Base-by-base conservation (phyloP, 2,797 vertebrate species). In the Arctocebus calabarensis region DNA sequence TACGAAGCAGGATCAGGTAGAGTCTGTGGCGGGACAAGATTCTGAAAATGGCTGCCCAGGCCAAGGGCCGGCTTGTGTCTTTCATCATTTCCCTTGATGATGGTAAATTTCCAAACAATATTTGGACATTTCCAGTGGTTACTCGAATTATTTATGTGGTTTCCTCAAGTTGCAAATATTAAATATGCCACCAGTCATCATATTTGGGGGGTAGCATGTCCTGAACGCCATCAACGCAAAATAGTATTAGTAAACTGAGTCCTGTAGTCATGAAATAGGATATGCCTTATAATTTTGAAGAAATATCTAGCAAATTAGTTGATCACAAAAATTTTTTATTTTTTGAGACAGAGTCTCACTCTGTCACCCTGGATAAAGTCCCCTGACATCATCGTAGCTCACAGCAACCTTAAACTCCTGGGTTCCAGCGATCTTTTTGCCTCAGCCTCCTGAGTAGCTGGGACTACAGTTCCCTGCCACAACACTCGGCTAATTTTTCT, bases 91-190 rank as follows among this genome's bases (percentile, higher is more conserved):
- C 27, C 59, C 27, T 79, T n/a, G 70, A 57, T 13, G 40, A 32
- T 78, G 25, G 71, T 43, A 90, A 70, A 59, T 59, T 45, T 66
- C 16, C 64, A 19, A n/a, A 66, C 64, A 66, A 66, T 48, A 75
- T 79, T 86, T 68, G 90, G 75, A 91, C 68, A 23, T 86, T 95
- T 85, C 88, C 64, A 73, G 7, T 62, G n/a, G 52, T 71, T 95
- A 55, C 81, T 70, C 55, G 34, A 79, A 57, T 74, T 91, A 68
- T 70, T 79, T 74, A 11, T 32, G 17, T 43, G 37, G 27, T 82
- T 29, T 32, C 73, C 52, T 57, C 64, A 57, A 32, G 27, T 29
- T 57, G 6, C 34, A 57, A 57, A 34, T 37, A 73, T 37, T 62
- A 10, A 40, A 23, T 62, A 48, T 52, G 29, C 17, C 32, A 8